Conservation (phyloP, 2,888 invertebrate genomes). For the Trichacis sp. region DNA sequence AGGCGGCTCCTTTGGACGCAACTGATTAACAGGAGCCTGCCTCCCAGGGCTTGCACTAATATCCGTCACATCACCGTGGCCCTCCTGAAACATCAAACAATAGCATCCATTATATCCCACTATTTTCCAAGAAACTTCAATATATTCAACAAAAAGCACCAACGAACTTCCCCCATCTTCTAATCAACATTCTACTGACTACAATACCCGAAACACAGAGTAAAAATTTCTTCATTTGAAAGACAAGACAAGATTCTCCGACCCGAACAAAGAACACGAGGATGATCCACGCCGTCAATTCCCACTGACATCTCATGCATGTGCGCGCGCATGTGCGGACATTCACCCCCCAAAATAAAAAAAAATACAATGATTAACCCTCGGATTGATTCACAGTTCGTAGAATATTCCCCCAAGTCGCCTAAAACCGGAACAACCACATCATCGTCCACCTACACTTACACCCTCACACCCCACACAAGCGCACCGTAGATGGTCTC, state of each 20-base stretch:
- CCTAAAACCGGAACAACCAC: too few relatives aligned
- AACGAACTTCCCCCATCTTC: too few relatives aligned
- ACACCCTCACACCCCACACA: not conserved
- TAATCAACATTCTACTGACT: too few relatives aligned
- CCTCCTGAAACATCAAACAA: too few relatives aligned
- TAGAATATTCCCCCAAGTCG: too few relatives aligned
- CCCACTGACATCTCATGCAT: constrained; percentile 51
- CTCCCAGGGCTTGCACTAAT: constrained; percentile 90
- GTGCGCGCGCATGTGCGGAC: constrained; percentile 49
- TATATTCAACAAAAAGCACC: not conserved
- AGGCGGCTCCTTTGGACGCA: constrained; percentile 75
- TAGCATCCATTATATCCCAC: too few relatives aligned
- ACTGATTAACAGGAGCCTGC: constrained; percentile 75
- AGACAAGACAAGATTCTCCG: too few relatives aligned
- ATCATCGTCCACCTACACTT: not conserved
- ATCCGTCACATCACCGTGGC: constrained; percentile 91
- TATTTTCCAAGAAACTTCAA: not conserved
- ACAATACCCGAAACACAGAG: too few relatives aligned
- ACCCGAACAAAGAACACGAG: constrained; percentile 51
- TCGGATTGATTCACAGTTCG: too few relatives aligned
- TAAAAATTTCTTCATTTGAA: too few relatives aligned
- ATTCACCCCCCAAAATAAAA: constrained; percentile 12
- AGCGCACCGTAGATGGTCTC: not conserved
- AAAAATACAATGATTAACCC: not conserved
- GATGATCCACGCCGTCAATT: constrained; percentile 59